These are phyloP conservation scores for Camponotus floridanus DNA, from an alignment of 1,140 invertebrate species.

Conservation along the genomic window DNA sequence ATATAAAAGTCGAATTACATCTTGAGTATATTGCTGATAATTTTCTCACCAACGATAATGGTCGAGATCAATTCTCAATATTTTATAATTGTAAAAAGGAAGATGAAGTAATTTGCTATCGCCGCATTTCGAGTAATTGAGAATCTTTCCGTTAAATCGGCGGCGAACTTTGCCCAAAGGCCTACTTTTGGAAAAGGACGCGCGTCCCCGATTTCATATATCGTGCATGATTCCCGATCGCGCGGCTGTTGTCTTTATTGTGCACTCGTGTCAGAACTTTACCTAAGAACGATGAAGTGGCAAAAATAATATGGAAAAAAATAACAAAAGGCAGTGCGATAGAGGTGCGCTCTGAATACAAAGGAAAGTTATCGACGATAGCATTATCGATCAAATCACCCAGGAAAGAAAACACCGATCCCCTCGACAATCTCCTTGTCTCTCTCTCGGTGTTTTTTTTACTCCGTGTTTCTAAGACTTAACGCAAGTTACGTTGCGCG, in stretches of 20 bases:
- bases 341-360: slow-evolving; percentile 41
- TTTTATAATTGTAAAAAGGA: neutral
- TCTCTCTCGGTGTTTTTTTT: neutral
- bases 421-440: neutral
- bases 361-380: neutral
- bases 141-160: neutral
- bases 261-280: slow-evolving; percentile 9
- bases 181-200: neutral
- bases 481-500: too few species aligned
- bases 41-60: neutral
- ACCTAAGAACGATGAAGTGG: slow-evolving; percentile 31
- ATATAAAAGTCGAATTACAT: too few species aligned
- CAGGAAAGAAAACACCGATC: slow-evolving; percentile 17
- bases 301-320: slow-evolving; percentile 51
- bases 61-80: slow-evolving; percentile 8
- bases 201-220: neutral
- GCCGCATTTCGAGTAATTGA: neutral
- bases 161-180: neutral
- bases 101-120: neutral
- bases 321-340: slow-evolving; percentile 67
- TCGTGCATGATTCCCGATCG: slow-evolving; percentile 11
- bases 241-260: neutral
- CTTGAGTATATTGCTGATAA: neutral
- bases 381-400: slow-evolving; percentile 9
- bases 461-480: neutral